A percentile compares a stretch with the other conserved stretches of the same genome.
phyloP scores from a whole-genome alignment of 2,888 invertebrate species.

The Stenurella melanura region DNA sequence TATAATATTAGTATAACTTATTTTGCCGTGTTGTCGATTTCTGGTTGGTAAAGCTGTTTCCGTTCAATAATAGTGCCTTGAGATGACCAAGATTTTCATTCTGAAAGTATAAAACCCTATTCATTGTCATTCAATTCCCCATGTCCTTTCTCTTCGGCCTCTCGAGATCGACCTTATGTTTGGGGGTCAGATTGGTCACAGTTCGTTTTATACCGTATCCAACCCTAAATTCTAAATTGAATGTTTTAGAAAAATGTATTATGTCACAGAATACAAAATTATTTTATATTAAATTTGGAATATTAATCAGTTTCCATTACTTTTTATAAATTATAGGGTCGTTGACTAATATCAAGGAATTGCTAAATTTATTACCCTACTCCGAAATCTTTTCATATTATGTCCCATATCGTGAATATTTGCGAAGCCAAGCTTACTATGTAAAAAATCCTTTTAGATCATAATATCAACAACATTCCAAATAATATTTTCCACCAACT shows the following conservation, averaged over 20 bases:
- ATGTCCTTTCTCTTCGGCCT: constrained; percentile 20
- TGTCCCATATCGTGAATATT: too few species aligned
- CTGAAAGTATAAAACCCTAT: constrained; percentile 24
- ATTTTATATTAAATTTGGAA: background rate
- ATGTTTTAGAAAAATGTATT: constrained; percentile 10
- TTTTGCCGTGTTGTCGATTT: background rate
- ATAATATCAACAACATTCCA: too few species aligned
- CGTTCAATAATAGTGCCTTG: constrained; percentile 9
- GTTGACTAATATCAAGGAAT: background rate
- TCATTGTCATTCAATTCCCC: constrained; percentile 23
- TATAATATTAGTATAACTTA: background rate
- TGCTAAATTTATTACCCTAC: background rate
- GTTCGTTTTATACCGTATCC: constrained; percentile 13
- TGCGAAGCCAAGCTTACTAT: too few species aligned
- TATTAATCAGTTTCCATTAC: background rate
- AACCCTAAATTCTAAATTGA: constrained; percentile 15
- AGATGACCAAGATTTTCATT: constrained; percentile 11
- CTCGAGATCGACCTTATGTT: constrained; percentile 18
- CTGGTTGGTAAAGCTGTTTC: constrained; percentile 2
- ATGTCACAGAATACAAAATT: constrained; percentile 13
- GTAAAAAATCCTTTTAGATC: too few species aligned
- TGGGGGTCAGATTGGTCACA: constrained; percentile 21
- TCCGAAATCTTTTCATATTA: background rate
- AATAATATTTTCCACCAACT: too few species aligned
- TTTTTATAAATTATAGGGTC: background rate